phyloP scores from a whole-genome alignment of 2,888 invertebrate species.

The Incurvaria masculella region DNA sequence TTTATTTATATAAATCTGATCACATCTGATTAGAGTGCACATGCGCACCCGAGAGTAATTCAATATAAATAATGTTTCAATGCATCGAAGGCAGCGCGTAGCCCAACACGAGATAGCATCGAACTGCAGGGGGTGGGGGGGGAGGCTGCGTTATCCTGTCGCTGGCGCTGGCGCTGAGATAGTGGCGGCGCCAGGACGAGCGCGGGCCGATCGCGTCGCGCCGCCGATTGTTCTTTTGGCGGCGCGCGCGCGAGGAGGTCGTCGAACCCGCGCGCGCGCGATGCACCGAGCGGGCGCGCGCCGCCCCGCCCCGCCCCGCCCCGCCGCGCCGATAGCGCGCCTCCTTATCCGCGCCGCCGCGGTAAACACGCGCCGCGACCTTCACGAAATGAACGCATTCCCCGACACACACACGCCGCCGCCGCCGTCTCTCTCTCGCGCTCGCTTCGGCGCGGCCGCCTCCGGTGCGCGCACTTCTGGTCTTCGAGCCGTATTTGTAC shows the following conservation, averaged over 20 bases:
- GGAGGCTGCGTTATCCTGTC: background rate
- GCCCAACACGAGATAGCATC: too few species aligned
- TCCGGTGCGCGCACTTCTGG: too few species aligned
- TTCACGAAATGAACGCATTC: background rate
- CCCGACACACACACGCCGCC: too few species aligned
- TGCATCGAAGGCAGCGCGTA: too few species aligned
- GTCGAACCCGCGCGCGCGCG: background rate
- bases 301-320: background rate
- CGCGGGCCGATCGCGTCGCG: background rate
- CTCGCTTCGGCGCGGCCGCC: too few species aligned
- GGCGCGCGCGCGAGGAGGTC: background rate
- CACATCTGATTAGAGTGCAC: too few species aligned
- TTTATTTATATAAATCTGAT: too few species aligned
- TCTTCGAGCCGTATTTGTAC: too few species aligned
- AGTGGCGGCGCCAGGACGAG: background rate
- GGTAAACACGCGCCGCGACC: background rate
- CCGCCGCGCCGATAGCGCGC: conserved; percentile 1
- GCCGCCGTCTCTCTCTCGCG: too few species aligned
- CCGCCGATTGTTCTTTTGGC: background rate
- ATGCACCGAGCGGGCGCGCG: background rate
- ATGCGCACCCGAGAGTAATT: too few species aligned
- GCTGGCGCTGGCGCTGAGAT: background rate
- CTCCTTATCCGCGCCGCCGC: background rate
- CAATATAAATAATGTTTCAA: too few species aligned
- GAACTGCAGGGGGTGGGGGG: too few species aligned